Evolutionary conservation across 2,888 invertebrate species (phyloP).

Genomic region (Lacanobia oleracea): DNA sequence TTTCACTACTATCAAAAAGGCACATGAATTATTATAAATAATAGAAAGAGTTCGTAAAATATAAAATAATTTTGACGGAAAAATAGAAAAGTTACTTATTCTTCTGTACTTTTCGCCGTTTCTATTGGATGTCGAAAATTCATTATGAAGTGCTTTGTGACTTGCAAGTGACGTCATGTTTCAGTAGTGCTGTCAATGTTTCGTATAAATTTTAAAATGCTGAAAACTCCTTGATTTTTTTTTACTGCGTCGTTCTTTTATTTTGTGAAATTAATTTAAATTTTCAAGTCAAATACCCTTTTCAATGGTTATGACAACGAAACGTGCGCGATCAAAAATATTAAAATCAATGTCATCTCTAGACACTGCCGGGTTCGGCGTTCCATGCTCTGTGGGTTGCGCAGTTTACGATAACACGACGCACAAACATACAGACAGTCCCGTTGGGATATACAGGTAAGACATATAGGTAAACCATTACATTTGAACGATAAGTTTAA

Average conservation of each 20-base stretch:
- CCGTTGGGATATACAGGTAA: constrained; percentile 39
- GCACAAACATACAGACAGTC: constrained; percentile 40
- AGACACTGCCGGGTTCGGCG: background rate
- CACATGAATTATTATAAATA: background rate
- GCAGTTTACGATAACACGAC: constrained; percentile 43
- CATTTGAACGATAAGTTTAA: constrained; percentile 16
- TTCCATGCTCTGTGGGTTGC: constrained; percentile 36
- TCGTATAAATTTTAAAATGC: no score
- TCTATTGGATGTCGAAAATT: background rate
- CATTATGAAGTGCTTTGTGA: background rate
- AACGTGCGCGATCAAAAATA: no score
- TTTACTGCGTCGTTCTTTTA: no score
- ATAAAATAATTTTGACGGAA: background rate
- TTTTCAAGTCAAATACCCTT: no score
- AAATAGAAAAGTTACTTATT: background rate
- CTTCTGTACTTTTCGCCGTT: no score
- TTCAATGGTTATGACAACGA: no score
- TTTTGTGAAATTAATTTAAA: no score
- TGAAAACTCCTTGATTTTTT: no score
- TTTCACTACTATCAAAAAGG: background rate
- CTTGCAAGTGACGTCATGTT: background rate
- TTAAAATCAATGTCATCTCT: background rate
- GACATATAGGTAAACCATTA: constrained; percentile 29
- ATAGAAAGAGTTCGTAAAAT: no score
- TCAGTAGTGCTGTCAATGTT: no score